phyloP scores from a whole-genome alignment of 2,797 vertebrate genomes.

The Babyrousa celebensis region DNA sequence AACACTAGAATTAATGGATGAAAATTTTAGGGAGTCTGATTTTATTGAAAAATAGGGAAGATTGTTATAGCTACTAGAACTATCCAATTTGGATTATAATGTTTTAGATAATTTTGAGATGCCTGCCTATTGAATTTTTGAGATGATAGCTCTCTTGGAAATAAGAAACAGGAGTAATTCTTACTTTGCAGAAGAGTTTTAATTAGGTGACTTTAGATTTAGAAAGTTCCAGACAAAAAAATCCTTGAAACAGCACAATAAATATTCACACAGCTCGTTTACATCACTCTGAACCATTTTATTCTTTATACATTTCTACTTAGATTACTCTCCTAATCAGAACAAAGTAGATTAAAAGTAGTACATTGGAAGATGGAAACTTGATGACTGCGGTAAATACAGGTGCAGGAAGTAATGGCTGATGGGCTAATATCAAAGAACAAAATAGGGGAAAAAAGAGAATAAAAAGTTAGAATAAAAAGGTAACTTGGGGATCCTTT shows the following conservation, averaged over 20 bases:
- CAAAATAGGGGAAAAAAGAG: not conserved
- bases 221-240: not conserved
- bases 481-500: not conserved
- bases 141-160: not conserved
- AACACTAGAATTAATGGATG: not conserved
- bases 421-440: not conserved
- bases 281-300: not conserved
- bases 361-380: not conserved
- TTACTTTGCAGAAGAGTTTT: slow-evolving; percentile 5
- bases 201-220: slow-evolving; percentile 40
- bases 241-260: not conserved
- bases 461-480: not conserved
- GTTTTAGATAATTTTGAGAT: not conserved
- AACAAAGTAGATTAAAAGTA: not conserved
- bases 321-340: slow-evolving; percentile 36
- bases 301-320: slow-evolving; percentile 36
- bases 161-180: slow-evolving; percentile 17
- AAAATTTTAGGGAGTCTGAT: not conserved
- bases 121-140: not conserved
- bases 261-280: not conserved
- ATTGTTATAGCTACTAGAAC: not conserved
- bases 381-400: not conserved
- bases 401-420: not conserved
- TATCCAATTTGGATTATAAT: not conserved
- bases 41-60: slow-evolving; percentile 48